Conservation (phyloP, 2,113 vertebrate species). For the Atlantisia rogersi region DNA sequence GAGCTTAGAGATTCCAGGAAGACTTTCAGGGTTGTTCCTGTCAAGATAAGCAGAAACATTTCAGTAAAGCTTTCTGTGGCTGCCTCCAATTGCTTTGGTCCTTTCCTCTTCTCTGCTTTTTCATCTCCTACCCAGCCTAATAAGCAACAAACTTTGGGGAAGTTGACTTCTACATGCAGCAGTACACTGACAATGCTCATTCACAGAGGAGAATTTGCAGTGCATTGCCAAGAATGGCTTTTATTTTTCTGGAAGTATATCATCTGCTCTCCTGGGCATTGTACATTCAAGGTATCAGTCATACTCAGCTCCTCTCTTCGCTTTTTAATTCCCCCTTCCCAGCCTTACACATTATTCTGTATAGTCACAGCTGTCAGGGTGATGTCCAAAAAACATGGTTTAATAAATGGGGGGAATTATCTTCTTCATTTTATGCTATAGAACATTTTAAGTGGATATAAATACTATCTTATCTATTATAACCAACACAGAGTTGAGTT, state of each 20-base stretch:
- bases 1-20: not conserved
- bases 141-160: not conserved
- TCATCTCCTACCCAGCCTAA: not conserved
- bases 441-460: not conserved
- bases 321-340: not conserved
- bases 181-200: not conserved
- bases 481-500: not conserved
- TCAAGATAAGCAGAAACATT: not conserved
- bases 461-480: not conserved
- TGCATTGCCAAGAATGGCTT: not conserved
- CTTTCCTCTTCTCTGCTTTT: not conserved
- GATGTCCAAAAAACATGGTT: not conserved
- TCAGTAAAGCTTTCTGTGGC: not conserved
- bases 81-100: not conserved
- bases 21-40: not conserved
- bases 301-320: not conserved
- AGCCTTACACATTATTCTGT: not conserved
- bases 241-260: not conserved
- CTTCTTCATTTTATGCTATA: not conserved
- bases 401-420: not conserved
- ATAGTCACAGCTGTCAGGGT: not conserved
- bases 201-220: not conserved
- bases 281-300: not conserved
- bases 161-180: not conserved
- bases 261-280: not conserved